Evolutionary conservation across 2,797 vertebrate species (phyloP), one percentile per base, ranked within the genome.

Genomic region (Euphonia xanthogaster): DNA sequence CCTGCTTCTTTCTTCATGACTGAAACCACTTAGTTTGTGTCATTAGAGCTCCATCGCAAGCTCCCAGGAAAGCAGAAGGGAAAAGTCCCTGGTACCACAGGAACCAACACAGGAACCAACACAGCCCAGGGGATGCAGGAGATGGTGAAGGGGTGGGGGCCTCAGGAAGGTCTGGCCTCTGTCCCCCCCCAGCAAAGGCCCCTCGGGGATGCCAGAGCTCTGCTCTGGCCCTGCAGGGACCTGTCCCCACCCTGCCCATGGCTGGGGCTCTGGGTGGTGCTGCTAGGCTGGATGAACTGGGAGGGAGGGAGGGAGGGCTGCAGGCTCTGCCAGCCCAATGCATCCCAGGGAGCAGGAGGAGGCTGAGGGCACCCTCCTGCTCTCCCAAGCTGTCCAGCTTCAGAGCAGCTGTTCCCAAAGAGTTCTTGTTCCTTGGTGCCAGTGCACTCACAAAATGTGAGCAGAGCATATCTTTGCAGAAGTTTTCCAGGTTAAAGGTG

Each of bases 211-310:
- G 3, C 8, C 60, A 44, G 39, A 5, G 10, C 42, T 18, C 24
- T 71, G n/a, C 21, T 33, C 78, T 57, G 31, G 51, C 24, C 47
- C 81, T 60, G 84, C 50, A 50, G 51, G n/a, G 51, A 35, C 35
- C 48, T 39, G 50, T 44, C 28, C 42, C 39, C 9, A 1, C 3
- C 15, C 6, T 3, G 0, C 23, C 70, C 1, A 0, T 0, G 0
- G 30, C 14, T 0, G 0, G 18, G 53, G 25, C n/a, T 50, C 39
- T 9, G 40, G 28, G 14, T 25, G 70, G 25, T 45, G 55, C 55
- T 48, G 61, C 75, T 47, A 80, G 13, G 53, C 35, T 0, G 0
- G 30, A 27, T 4, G 31, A 53, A 23, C n/a, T 0, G 2, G 30
- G 35, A 44, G 21, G 9, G 13, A 35, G 21, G 9, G 13, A 35